phyloP scores from a whole-genome alignment of 2,113 vertebrate species.

The Scatophagus argus region DNA sequence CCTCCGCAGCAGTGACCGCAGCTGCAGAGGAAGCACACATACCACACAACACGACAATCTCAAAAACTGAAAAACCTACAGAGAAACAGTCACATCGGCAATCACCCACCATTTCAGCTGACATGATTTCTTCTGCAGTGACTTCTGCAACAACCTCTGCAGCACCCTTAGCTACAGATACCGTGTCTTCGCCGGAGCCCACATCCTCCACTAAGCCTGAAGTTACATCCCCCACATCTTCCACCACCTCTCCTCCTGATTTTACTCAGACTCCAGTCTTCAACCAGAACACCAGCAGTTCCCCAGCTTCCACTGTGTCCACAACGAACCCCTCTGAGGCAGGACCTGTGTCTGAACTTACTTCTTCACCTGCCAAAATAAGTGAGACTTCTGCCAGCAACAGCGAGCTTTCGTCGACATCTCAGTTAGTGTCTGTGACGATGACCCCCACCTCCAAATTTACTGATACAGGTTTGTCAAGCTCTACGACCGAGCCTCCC shows the following conservation, averaged over 20 bases:
- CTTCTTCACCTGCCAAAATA: background rate
- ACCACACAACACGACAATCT: background rate
- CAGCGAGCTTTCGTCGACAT: background rate
- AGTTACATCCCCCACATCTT: background rate
- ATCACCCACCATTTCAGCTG: background rate
- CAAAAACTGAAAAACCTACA: conserved; percentile 4
- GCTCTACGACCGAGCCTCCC: background rate
- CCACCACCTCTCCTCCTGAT: conserved; percentile 12
- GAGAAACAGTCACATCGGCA: background rate
- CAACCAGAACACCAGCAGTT: background rate
- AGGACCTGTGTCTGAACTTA: background rate
- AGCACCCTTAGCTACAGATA: background rate
- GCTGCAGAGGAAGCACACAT: background rate
- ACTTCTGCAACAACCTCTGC: background rate
- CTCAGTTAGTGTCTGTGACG: background rate
- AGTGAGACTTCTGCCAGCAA: background rate
- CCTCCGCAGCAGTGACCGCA: background rate
- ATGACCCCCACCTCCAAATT: background rate
- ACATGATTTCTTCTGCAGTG: no score
- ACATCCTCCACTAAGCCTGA: conserved; percentile 1
- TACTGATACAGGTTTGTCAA: background rate
- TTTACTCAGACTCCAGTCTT: background rate
- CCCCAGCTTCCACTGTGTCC: background rate
- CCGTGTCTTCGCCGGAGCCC: background rate
- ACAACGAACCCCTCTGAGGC: background rate